phyloP scores from a whole-genome alignment of 1,140 invertebrate genomes.

The Archegozetes longisetosus region DNA sequence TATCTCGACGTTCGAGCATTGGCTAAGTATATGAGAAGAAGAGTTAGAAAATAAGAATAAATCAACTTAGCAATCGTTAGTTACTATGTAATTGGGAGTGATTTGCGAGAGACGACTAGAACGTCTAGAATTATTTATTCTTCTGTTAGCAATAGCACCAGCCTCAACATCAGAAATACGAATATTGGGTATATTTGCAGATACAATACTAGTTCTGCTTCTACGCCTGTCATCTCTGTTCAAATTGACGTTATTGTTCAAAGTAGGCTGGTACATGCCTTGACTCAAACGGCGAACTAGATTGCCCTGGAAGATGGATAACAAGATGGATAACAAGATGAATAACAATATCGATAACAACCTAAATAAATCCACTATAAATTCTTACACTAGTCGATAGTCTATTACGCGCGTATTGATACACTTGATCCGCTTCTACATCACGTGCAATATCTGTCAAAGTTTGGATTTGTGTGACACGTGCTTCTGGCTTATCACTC shows the following conservation, averaged over 20 bases:
- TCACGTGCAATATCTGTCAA: conserved; percentile 22
- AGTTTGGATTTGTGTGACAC: conserved; percentile 21
- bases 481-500: conserved; percentile 19
- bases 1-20: too few relatives aligned
- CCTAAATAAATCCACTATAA: not conserved
- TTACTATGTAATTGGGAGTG: not conserved
- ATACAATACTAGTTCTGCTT: not conserved
- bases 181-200: not conserved
- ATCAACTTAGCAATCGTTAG: too few relatives aligned
- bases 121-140: not conserved
- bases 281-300: conserved; percentile 1
- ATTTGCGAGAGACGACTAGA: not conserved
- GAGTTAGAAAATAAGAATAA: too few relatives aligned
- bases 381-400: not conserved
- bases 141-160: not conserved
- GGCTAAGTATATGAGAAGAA: too few relatives aligned
- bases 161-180: not conserved
- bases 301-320: not conserved
- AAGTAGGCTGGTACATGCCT: not conserved
- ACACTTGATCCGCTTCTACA: conserved; percentile 18
- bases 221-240: not conserved
- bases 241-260: not conserved
- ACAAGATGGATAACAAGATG: not conserved
- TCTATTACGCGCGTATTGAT: conserved; percentile 13
- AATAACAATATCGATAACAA: not conserved